Evolutionary conservation across 2,797 vertebrate genomes (phyloP), one percentile per base, ranked within the genome.

Genomic region (Gobionotothen gibberifrons): DNA sequence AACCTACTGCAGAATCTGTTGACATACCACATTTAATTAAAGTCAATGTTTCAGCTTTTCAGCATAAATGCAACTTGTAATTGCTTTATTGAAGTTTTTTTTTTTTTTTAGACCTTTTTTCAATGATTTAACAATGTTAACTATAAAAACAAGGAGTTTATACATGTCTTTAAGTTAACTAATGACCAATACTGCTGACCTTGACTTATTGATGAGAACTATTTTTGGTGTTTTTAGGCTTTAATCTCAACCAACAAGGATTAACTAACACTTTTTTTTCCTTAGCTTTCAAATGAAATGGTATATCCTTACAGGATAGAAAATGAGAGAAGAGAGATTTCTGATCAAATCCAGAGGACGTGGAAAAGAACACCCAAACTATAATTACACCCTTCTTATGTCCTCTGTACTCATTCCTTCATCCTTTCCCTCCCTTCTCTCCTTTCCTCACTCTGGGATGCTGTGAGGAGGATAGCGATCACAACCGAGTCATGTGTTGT

Each of bases 401-500:
- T 75, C 79, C 42, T 64, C 54, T 52, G 0, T 15, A 3, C 54
- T 77, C 42, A 6, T 62, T 62, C 74, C 67, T 78, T 32, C 46
- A 2, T 49, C 49, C 11, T 5, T 48, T 76, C 75, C 52, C 75
- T 78, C 54, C 55, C 78, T 3, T 72, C 78, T 87, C 85, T 81
- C 65, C 54, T 79, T 77, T 83, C 81, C 76, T 61, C 9, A 4
- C 63, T 52, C 5, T 40, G 47, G 65, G 81, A 72, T 49, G 81
- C 76, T 46, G 64, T 48, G 46, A 26, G 56, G 56, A 79, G 75
- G 78, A 87, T 84, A 79, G 78, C 29, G 53, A 85, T 90, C 87
- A n/a, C 21, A 70, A 79, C 76, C 68, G 76, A 78, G 64, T 79
- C 75, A 42, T 63, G 83, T 59, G 76, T 69, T 86, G 81, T 68